These are phyloP conservation scores for Drosophila maculinotata DNA, from an alignment of 2,888 invertebrate genomes.

Conservation along the genomic window DNA sequence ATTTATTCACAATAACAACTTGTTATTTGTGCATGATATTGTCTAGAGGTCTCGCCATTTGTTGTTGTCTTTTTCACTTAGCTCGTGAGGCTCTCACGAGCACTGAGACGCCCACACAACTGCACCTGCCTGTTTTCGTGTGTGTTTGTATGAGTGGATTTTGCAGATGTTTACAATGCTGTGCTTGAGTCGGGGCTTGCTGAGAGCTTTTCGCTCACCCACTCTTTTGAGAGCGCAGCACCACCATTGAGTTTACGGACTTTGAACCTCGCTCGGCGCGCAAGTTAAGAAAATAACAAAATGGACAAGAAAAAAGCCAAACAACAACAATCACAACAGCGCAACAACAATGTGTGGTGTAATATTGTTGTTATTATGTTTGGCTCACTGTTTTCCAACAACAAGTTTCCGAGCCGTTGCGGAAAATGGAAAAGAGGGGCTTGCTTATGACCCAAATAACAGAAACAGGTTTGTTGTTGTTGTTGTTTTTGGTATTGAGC, in stretches of 20 bases:
- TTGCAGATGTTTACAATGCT: slow-evolving; percentile 58
- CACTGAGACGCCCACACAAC: slow-evolving; percentile 29
- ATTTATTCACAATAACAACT: slow-evolving; percentile 16
- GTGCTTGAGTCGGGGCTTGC: slow-evolving; percentile 19
- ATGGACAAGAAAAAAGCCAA: slow-evolving; percentile 43
- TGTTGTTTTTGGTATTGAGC: slow-evolving; percentile 33
- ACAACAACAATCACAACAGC: slow-evolving; percentile 38
- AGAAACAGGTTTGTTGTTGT: slow-evolving; percentile 51
- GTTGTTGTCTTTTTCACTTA: slow-evolving; percentile 53
- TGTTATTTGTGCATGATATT: slow-evolving; percentile 41
- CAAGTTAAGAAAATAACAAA: slow-evolving; percentile 49
- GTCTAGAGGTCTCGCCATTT: slow-evolving; percentile 24
- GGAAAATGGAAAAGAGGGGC: slow-evolving; percentile 58
- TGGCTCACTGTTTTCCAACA: slow-evolving; percentile 47
- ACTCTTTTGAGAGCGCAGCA: slow-evolving; percentile 45
- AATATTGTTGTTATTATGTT: slow-evolving; percentile 50
- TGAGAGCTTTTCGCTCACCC: slow-evolving; percentile 49
- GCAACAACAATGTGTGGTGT: slow-evolving; percentile 47
- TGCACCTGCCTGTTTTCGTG: slow-evolving; percentile 47
- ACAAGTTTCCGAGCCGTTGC: slow-evolving; percentile 51
- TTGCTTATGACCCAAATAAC: slow-evolving; percentile 61
- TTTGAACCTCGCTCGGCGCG: slow-evolving; percentile 66
- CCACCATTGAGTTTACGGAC: slow-evolving; percentile 56
- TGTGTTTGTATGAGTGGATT: slow-evolving; percentile 27
- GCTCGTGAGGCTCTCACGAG: slow-evolving; percentile 13